Percentiles rank a stretch among this genome's conserved stretches.
Conservation (phyloP, 2,888 invertebrate genomes). For the Ptycholaimellus sp. region DNA sequence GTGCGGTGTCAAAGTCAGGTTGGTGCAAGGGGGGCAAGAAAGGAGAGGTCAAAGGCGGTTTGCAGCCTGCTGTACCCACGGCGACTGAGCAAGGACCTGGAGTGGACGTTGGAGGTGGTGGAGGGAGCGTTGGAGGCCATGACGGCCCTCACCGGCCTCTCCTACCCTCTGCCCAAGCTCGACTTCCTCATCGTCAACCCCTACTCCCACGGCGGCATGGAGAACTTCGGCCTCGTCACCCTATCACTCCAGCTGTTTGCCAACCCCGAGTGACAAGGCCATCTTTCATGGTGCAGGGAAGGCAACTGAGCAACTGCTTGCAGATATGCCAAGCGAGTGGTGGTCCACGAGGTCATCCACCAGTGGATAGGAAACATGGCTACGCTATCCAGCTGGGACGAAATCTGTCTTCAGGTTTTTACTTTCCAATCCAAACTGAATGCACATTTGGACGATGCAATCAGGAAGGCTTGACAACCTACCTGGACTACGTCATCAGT, state of each 20-base stretch:
- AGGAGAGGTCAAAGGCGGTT: too few relatives aligned
- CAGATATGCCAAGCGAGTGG: too few relatives aligned
- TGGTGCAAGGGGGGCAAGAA: too few relatives aligned
- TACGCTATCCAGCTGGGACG: background rate
- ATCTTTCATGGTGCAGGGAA: too few relatives aligned
- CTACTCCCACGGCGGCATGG: background rate
- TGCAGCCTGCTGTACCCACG: too few relatives aligned
- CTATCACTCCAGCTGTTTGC: too few relatives aligned
- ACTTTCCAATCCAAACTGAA: background rate
- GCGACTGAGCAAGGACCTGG: too few relatives aligned
- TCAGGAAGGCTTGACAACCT: conserved; percentile 1
- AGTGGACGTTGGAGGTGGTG: too few relatives aligned
- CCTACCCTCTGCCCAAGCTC: conserved; percentile 1
- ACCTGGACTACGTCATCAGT: background rate
- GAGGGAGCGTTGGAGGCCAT: background rate
- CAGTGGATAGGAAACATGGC: conserved; percentile 1
- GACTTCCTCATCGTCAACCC: background rate
- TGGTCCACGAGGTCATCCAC: conserved; percentile 1
- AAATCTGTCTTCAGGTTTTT: conserved; percentile 1
- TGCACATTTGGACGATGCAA: background rate
- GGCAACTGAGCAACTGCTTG: too few relatives aligned
- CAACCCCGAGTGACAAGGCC: too few relatives aligned
- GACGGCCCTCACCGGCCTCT: conserved; percentile 1
- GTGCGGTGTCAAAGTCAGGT: too few relatives aligned
- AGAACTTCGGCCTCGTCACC: conserved; percentile 1